Percentiles rank a stretch among this genome's conserved stretches.
phyloP scores from a whole-genome alignment of 2,888 invertebrate species.

The Philereme transversata region DNA sequence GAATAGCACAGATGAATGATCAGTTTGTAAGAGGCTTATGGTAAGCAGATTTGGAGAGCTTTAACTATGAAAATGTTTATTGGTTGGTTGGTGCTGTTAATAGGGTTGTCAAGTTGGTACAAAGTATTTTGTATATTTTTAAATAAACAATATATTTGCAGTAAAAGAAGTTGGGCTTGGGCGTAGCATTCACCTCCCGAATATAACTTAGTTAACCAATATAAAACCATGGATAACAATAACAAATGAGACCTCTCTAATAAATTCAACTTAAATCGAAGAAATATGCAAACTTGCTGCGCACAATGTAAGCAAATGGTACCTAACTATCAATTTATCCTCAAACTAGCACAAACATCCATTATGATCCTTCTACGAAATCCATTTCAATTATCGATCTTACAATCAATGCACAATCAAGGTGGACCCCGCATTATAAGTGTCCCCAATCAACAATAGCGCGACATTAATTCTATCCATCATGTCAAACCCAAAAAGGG shows the following conservation, averaged over 20 bases:
- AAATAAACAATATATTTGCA: not conserved
- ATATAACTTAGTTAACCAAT: not conserved
- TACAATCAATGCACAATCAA: slow-evolving; percentile 66
- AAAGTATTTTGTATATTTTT: not conserved
- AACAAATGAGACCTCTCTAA: slow-evolving; percentile 7
- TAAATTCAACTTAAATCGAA: slow-evolving; percentile 10
- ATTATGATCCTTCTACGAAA: slow-evolving; percentile 55
- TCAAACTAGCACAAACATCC: slow-evolving; percentile 44
- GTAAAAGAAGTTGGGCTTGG: too few species aligned
- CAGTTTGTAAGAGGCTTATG: slow-evolving; percentile 39
- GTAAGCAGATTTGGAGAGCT: slow-evolving; percentile 66
- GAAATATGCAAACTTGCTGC: slow-evolving; percentile 21
- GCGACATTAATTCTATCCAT: slow-evolving; percentile 83
- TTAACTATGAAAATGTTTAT: slow-evolving; percentile 70
- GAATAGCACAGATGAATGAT: slow-evolving; percentile 48
- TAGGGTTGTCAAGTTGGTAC: slow-evolving; percentile 46
- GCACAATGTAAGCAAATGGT: slow-evolving; percentile 29
- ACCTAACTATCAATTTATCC: slow-evolving; percentile 40
- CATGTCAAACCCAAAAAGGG: slow-evolving; percentile 80
- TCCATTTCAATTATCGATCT: slow-evolving; percentile 52
- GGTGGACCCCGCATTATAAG: slow-evolving; percentile 61
- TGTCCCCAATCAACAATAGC: slow-evolving; percentile 82
- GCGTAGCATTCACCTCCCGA: too few species aligned
- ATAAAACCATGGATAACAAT: slow-evolving; percentile 7
- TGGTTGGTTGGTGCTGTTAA: slow-evolving; percentile 36